These are phyloP conservation scores for Xestobium rufovillosum DNA, from an alignment of 2,888 invertebrate species.

Conservation along the genomic window DNA sequence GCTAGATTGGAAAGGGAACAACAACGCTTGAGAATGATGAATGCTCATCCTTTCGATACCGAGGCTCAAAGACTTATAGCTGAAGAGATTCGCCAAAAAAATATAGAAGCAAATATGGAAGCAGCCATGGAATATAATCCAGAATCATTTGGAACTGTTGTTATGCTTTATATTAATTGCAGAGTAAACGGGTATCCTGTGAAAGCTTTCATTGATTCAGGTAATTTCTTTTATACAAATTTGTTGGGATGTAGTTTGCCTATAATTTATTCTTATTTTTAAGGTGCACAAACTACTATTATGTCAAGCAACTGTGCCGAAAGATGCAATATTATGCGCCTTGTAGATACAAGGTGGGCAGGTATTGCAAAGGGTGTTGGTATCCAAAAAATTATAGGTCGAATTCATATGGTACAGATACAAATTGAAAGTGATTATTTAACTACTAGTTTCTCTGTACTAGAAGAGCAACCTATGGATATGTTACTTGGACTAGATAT, in stretches of 20 bases:
- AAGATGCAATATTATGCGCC: slow-evolving; percentile 83
- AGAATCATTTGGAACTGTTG: slow-evolving; percentile 95
- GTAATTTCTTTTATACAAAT: no score
- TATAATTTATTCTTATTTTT: no score
- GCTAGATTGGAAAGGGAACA: slow-evolving; percentile 76
- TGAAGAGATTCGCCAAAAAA: slow-evolving; percentile 91
- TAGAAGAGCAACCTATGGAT: slow-evolving; percentile 97
- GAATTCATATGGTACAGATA: slow-evolving; percentile 96
- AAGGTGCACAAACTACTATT: slow-evolving; percentile 89
- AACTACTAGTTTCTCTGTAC: slow-evolving; percentile 92
- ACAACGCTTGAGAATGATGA: slow-evolving; percentile 79
- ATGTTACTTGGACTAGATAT: slow-evolving; percentile 96
- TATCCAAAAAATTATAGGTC: slow-evolving; percentile 88
- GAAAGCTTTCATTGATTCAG: slow-evolving; percentile 98
- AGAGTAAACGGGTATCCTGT: slow-evolving; percentile 94
- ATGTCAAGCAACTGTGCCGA: slow-evolving; percentile 97
- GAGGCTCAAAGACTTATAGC: slow-evolving; percentile 93
- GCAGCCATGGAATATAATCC: slow-evolving; percentile 98
- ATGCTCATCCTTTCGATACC: slow-evolving; percentile 91
- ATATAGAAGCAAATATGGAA: slow-evolving; percentile 97
- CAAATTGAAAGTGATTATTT: slow-evolving; percentile 91
- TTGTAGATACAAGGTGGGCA: slow-evolving; percentile 88
- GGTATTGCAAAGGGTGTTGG: slow-evolving; percentile 98
- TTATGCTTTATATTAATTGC: slow-evolving; percentile 97
- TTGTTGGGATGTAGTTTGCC: no score